Percentiles rank a stretch among this genome's conserved stretches.
Conservation (phyloP, 30 jellyfish, hydroid and myxozoan species). For the Nemopilema nomurai region DNA sequence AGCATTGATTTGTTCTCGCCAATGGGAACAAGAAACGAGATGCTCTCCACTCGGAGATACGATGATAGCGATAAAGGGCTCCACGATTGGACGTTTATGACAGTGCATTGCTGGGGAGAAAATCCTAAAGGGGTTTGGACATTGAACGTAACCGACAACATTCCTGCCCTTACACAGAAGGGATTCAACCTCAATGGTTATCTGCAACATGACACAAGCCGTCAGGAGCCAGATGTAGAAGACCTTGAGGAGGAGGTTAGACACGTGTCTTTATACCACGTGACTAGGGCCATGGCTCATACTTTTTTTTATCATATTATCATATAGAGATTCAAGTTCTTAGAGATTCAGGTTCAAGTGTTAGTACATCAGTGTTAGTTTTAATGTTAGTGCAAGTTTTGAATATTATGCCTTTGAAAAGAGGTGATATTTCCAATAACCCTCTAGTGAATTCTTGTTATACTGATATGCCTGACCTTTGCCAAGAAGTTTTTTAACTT, state of each 20-base stretch:
- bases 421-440: too few species aligned
- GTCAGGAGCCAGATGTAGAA: conserved; percentile 99
- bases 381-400: too few species aligned
- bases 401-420: too few species aligned
- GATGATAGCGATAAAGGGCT: conserved; percentile 99
- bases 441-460: too few species aligned
- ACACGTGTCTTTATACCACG: too few species aligned
- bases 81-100: conserved; percentile 99
- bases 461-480: too few species aligned
- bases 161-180: conserved; percentile 86
- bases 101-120: conserved; percentile 99
- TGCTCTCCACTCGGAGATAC: conserved; percentile 96
- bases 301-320: neutral
- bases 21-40: conserved; percentile 97
- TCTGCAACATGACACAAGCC: conserved; percentile 96
- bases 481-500: too few species aligned
- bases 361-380: too few species aligned
- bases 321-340: neutral
- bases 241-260: conserved; percentile 98
- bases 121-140: conserved; percentile 99
- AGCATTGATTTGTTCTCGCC: conserved; percentile 99
- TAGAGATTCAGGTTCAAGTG: neutral
- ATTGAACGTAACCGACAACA: conserved; percentile 93
- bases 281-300: too few species aligned
- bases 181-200: conserved; percentile 97